These are phyloP conservation scores for Syrrhaptes paradoxus DNA, from an alignment of 2,113 vertebrate genomes.

Conservation along the genomic window DNA sequence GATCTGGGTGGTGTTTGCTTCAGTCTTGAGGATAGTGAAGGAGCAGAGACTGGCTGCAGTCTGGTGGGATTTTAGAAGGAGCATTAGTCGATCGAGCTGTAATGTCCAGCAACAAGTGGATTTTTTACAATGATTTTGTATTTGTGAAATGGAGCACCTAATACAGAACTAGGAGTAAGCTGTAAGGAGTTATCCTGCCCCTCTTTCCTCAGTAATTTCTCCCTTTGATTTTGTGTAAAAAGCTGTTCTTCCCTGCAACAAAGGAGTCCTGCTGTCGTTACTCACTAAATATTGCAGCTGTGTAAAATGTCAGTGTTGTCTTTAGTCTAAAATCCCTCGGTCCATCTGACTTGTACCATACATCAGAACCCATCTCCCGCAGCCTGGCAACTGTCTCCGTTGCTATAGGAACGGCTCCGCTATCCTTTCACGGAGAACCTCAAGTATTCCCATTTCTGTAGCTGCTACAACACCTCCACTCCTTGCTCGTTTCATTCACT, in stretches of 20 bases:
- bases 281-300: background rate
- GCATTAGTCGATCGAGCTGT: background rate
- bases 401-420: constrained; percentile 44
- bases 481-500: constrained; percentile 12
- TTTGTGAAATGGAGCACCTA: background rate
- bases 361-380: background rate
- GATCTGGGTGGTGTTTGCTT: background rate
- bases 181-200: background rate
- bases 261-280: constrained; percentile 12
- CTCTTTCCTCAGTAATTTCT: background rate
- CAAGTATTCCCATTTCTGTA: background rate
- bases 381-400: constrained; percentile 54
- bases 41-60: background rate
- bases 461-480: constrained; percentile 7
- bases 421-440: background rate
- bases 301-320: background rate
- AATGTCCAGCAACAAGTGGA: background rate
- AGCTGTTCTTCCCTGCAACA: background rate
- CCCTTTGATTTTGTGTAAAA: background rate
- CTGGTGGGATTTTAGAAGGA: background rate
- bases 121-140: background rate
- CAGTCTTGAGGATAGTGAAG: background rate
- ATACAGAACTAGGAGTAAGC: background rate
- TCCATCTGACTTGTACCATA: background rate
- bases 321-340: background rate